Evolutionary conservation across 2,797 vertebrate species (phyloP).

Genomic region (Myripristis murdjan): DNA sequence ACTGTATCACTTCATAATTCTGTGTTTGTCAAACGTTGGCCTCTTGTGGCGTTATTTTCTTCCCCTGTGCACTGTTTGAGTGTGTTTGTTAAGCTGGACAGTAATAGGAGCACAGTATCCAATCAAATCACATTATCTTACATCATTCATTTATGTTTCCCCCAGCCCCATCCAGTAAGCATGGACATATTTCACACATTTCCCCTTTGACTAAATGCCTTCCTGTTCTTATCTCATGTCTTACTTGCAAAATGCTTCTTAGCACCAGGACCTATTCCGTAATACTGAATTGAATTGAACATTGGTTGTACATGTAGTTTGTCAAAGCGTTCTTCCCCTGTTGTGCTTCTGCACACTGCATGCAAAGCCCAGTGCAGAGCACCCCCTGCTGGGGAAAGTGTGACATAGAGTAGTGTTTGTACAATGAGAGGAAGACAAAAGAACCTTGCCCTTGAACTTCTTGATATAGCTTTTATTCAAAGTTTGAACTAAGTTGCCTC

Average conservation of each 20-base stretch:
- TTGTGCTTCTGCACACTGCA: conserved; percentile 60
- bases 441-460: conserved; percentile 34
- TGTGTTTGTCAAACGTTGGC: conserved; percentile 30
- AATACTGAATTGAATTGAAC: conserved; percentile 26
- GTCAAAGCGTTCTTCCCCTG: conserved; percentile 20
- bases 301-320: conserved; percentile 44
- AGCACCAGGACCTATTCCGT: conserved; percentile 74
- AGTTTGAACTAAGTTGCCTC: conserved; percentile 53
- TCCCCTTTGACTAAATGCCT: conserved; percentile 60
- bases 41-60: conserved; percentile 40
- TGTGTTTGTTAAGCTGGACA: conserved; percentile 41
- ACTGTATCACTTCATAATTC: conserved; percentile 24
- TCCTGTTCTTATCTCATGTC: conserved; percentile 63
- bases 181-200: not conserved
- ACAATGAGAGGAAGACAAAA: conserved; percentile 23
- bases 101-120: conserved; percentile 22
- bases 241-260: conserved; percentile 59
- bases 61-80: conserved; percentile 40
- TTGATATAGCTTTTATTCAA: conserved; percentile 58
- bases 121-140: conserved; percentile 37
- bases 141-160: conserved; percentile 14
- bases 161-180: conserved; percentile 15
- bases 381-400: conserved; percentile 72
- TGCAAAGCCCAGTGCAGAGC: conserved; percentile 62
- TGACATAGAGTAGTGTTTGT: conserved; percentile 32